These are phyloP conservation scores for Progne subis DNA, from an alignment of 2,113 vertebrate genomes.

Conservation along the genomic window DNA sequence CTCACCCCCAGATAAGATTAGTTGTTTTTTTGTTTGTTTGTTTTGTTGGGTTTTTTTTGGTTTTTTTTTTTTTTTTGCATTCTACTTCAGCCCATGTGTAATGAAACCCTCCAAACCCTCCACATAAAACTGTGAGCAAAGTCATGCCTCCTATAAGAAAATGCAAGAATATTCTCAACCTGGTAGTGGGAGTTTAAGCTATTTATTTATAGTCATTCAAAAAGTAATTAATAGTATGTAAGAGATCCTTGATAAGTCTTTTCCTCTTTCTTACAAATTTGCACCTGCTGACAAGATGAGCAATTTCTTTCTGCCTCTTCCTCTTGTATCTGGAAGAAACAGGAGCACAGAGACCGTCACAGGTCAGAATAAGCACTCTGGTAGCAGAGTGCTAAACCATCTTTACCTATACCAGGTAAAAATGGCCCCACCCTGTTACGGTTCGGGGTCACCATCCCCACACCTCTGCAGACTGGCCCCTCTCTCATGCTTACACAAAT, in stretches of 20 bases:
- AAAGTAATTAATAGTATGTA: not conserved
- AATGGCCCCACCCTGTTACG: not conserved
- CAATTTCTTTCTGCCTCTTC: not conserved
- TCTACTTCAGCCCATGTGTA: not conserved
- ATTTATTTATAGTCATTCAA: not conserved
- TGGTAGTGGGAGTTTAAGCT: not conserved
- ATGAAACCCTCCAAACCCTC: not conserved
- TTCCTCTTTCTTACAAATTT: not conserved
- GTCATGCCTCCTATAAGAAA: not conserved
- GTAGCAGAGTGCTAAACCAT: not conserved
- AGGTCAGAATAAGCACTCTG: not conserved
- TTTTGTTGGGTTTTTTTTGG: too few species aligned
- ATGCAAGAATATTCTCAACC: not conserved
- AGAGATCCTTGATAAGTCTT: not conserved
- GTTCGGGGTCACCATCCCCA: not conserved
- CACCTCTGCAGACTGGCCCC: not conserved
- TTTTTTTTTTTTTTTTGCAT: not conserved
- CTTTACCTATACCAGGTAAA: not conserved
- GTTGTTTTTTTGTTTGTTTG: too few species aligned
- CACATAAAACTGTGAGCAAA: not conserved
- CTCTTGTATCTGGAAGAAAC: not conserved
- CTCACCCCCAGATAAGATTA: not conserved
- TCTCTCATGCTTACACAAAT: not conserved
- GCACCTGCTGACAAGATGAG: not conserved
- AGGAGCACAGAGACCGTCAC: not conserved